Base-by-base conservation (phyloP, 2,888 invertebrate genomes). In the Coleophora deauratella region DNA sequence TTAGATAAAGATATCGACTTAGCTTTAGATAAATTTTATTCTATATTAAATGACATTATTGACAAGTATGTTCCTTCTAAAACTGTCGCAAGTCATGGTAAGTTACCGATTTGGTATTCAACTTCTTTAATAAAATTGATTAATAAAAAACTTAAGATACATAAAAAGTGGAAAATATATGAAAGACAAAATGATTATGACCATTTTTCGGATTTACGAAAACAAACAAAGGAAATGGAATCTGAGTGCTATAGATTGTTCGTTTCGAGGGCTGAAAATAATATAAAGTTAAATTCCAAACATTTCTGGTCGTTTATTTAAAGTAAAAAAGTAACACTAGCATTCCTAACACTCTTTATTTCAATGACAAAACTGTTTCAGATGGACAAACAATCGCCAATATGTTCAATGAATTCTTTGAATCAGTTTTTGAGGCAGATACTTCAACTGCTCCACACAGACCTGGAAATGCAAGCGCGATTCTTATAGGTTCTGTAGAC, bases 21-120 rank as follows among this genome's bases (percentile, higher is more conserved):
- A 3, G 43, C 45, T 9, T 28, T 45, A 1, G 40, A 37, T n/a
- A 27, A 4, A 9, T 47, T 47, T 34, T 45, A 47, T n/a, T 3
- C 2, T 2, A 38, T 33, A 12, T 9, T 47, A 11, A 37, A 44
- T 11, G 9, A 33, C 2, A 36, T 45, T 1, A 40, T 45, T 11
- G 32, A 33, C 1, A 30, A 13, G 3, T 28, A 28, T 9, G 38
- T 47, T 7, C 41, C 43, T 2, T 27, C 8, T 9, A 42, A 34
- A 37, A 35, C 10, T n/a, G 2, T 35, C 1, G 14, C 28, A 10
- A 34, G 38, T 12, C 37, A 35, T 27, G 21, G 9, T n/a, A 30
- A n/a, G 8, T 45, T 38, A 34, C 47, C 47, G 0, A 11, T 32
- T 6, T 47, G 47, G 44, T 47, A 30, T 12, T 28, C 38, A 2